Evolutionary conservation across 2,797 vertebrate species (phyloP).

Genomic region (Chromobotia macracanthus): DNA sequence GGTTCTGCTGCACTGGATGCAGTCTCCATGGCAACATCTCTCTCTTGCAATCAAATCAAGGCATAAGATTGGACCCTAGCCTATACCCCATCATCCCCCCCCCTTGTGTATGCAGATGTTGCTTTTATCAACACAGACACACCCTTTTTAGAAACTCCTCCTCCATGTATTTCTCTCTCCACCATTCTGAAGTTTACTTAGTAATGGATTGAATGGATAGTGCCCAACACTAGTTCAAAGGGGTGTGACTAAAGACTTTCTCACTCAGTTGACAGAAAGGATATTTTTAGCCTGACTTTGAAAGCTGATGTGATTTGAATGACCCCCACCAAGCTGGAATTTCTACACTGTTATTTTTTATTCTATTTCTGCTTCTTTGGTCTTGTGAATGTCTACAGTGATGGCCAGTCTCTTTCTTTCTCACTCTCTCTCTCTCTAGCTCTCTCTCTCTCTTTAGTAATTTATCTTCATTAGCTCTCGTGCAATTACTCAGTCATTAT

Average conservation of each 20-base stretch:
- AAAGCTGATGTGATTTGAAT: constrained; percentile 16
- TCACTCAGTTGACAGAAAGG: background rate
- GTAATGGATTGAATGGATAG: too few relatives aligned
- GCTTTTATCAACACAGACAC: constrained; percentile 23
- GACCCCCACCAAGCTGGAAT: background rate
- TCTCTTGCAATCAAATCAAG: constrained; percentile 56
- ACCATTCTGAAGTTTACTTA: background rate
- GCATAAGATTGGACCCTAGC: constrained; percentile 39
- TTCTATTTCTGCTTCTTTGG: background rate
- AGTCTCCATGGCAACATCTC: constrained; percentile 60
- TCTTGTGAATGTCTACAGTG: background rate
- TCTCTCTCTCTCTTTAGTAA: background rate
- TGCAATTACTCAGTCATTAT: constrained; percentile 12
- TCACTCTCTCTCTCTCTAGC: too few relatives aligned
- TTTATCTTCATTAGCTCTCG: constrained; percentile 29
- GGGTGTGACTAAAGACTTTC: constrained; percentile 14
- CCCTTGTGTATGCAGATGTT: constrained; percentile 8
- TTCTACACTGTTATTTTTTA: background rate
- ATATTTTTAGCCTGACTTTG: constrained; percentile 39
- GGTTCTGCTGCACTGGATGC: constrained; percentile 59
- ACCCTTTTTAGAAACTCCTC: background rate
- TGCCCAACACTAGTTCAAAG: too few relatives aligned
- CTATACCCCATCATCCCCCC: too few relatives aligned
- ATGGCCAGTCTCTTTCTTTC: background rate
- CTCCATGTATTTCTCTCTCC: background rate